Base-by-base conservation (phyloP, 2,113 vertebrate genomes). In the Sterrhoptilus dennistouni region DNA sequence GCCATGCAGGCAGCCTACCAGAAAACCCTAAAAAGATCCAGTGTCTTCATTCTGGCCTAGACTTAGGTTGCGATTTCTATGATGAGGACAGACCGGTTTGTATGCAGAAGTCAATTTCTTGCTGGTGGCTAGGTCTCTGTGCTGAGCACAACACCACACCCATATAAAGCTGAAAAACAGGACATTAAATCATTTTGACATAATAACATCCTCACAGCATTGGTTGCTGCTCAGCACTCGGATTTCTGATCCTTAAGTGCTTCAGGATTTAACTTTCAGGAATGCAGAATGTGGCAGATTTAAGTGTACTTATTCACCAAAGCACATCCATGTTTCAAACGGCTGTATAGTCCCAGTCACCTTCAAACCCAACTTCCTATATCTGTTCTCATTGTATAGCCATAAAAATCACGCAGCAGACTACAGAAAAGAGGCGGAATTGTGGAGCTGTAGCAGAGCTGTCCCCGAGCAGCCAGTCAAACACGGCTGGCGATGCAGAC, bases 391-490 rank as follows among this genome's bases (percentile, higher is more conserved):
- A 28, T 66, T 40, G 77, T 28, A 8, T 45, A 57, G 13, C 25
- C 45, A 38, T 56, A 45, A 68, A 81, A 84, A 84, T n/a, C 74
- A 47, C 0, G 1, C 60, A 68, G 56, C 28, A 36, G 36, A 33
- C 31, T 17, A n/a, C 35, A 29, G 49, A 63, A 71, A 54, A 40
- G 60, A 54, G 60, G 18, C 19, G 2, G 15, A 56, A 33, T 1
- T 12, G 44, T 4, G 24, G 33, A 22, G 6, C 6, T 44, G 12
- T 1, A 33, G 29, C 19, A 12, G 29, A 47, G 2, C 0, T 2
- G 35, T 25, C 33, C 52, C 56, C 11, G 36, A 13, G 3, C 1
- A 3, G 56, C 56, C 15, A 12, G 40, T 38, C 25, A 8, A 28
- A 24, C 31, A 3, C 4, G 6, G 42, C 54, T 14, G 42, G 53